Evolutionary conservation across 2,113 vertebrate genomes (phyloP).

Genomic region (Cairina moschata): DNA sequence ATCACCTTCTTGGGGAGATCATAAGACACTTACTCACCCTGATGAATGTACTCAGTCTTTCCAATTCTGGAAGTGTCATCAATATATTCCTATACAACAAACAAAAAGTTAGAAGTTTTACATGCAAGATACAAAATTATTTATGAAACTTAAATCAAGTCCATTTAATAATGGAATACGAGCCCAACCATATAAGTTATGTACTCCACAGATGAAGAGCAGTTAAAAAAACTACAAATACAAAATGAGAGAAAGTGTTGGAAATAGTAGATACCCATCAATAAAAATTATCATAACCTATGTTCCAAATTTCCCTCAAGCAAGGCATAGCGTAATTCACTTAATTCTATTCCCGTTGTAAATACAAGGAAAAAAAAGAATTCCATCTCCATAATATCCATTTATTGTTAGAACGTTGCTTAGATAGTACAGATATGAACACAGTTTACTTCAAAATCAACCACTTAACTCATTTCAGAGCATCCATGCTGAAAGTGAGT

Average conservation of each 20-base stretch:
- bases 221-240: background rate
- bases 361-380: background rate
- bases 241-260: background rate
- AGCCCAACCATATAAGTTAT: background rate
- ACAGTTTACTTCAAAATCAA: background rate
- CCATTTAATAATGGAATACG: background rate
- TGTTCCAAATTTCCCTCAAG: background rate
- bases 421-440: background rate
- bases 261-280: background rate
- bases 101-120: background rate
- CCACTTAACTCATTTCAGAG: background rate
- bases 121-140: background rate
- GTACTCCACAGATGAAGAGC: background rate
- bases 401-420: background rate
- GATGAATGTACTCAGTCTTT: background rate
- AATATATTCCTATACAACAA: background rate
- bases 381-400: background rate
- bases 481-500: background rate
- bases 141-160: background rate
- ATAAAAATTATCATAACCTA: background rate
- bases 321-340: background rate
- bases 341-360: background rate
- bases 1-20: background rate
- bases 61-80: background rate
- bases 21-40: constrained; percentile 46